These are phyloP conservation scores for Papilio helenus DNA, from an alignment of 1,140 invertebrate species.

Conservation along the genomic window DNA sequence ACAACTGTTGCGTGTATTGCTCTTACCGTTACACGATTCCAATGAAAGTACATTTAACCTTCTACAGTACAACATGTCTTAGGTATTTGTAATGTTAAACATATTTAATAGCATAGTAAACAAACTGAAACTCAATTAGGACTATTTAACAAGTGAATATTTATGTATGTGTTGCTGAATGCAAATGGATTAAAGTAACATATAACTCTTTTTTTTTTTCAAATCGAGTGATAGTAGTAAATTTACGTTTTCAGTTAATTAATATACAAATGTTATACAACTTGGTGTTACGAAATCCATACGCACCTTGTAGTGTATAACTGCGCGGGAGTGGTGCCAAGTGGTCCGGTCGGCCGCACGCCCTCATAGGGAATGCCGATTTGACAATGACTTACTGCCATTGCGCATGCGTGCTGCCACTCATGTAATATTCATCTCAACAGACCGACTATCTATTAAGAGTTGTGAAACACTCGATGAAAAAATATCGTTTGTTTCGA, in stretches of 20 bases:
- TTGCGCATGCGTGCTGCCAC: constrained; percentile 38
- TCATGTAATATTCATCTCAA: constrained; percentile 43
- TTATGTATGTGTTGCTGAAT: not conserved
- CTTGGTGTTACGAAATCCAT: constrained; percentile 40
- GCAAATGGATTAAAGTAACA: not conserved
- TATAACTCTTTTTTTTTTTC: not conserved
- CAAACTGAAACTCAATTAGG: not conserved
- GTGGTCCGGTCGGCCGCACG: constrained; percentile 44
- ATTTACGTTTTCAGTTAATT: not conserved
- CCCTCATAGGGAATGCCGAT: constrained; percentile 49
- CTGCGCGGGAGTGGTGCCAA: constrained; percentile 52
- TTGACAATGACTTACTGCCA: constrained; percentile 46
- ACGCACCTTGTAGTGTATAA: constrained; percentile 40
- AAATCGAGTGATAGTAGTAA: not conserved
- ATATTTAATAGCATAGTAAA: not conserved
- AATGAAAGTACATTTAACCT: constrained; percentile 16
- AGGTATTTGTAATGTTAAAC: not conserved
- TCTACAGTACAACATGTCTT: not conserved
- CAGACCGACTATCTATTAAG: constrained; percentile 34
- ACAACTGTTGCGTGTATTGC: constrained; percentile 20
- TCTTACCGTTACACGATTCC: constrained; percentile 28
- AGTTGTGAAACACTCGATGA: not conserved
- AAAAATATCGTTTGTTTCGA: constrained; percentile 9
- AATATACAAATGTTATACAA: constrained; percentile 26
- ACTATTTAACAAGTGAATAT: not conserved